Conservation (phyloP, 2,113 vertebrate genomes). For the Gobio gobio region DNA sequence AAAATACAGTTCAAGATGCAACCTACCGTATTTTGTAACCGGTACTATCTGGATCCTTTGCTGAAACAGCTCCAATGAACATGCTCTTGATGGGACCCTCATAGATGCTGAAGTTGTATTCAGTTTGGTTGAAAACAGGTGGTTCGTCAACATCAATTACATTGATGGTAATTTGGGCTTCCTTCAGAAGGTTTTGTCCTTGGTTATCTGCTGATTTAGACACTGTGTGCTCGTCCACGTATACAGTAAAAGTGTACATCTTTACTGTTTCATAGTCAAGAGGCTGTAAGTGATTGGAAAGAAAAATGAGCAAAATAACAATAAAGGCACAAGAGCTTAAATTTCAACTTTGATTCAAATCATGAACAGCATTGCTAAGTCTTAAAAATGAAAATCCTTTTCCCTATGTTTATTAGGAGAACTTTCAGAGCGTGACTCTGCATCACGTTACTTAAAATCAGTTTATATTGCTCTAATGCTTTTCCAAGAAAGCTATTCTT, state of each 20-base stretch:
- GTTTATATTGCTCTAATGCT: no score
- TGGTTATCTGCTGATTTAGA: conserved; percentile 61
- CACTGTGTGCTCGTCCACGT: conserved; percentile 64
- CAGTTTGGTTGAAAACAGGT: conserved; percentile 77
- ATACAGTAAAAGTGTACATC: conserved; percentile 62
- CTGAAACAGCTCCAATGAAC: conserved; percentile 76
- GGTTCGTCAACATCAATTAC: conserved; percentile 90
- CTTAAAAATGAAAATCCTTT: background rate
- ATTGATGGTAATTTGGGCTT: conserved; percentile 72
- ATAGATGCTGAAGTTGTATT: conserved; percentile 79
- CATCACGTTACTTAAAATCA: no score
- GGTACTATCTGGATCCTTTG: conserved; percentile 81
- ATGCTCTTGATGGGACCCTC: conserved; percentile 75
- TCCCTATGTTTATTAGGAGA: no score
- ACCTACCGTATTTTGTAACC: conserved; percentile 82
- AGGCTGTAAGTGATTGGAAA: conserved; percentile 69
- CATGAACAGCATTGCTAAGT: background rate
- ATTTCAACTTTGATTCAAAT: background rate
- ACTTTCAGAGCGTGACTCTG: no score
- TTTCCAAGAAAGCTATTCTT: no score
- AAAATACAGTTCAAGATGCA: background rate
- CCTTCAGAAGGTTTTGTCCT: conserved; percentile 34
- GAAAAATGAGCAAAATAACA: background rate
- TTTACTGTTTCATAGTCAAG: conserved; percentile 84
- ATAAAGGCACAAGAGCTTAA: background rate